Base-by-base conservation (phyloP, 2,797 vertebrate species). In the Megaceryle alcyon region DNA sequence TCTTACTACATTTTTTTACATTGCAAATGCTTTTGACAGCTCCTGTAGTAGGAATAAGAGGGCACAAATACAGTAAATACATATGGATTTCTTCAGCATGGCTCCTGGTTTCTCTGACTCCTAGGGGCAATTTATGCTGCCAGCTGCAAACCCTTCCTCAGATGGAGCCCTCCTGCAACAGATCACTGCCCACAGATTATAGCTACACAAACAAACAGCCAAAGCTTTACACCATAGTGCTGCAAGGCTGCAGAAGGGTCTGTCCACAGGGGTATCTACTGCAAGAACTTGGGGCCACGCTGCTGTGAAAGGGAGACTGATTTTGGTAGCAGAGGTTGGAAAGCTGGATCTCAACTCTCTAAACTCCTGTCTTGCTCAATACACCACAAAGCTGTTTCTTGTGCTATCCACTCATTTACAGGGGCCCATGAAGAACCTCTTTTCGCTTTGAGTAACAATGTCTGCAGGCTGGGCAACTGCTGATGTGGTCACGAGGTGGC, bases 401-500 rank as follows among this genome's bases (percentile, higher is more conserved):
- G 5, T 11, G 16, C 41, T 64, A 19, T 6, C 49, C 14, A 2
- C 23, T 59, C 14, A 25, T 25, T 46, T 33, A 33, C 17, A 41
- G 7, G 22, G 37, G 8, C 31, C 31, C 39, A 25, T 4, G 20
- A 15, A 43, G 69, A 69, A 41, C 9, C 37, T 22, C 43, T 26
- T 33, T 53, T 48, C 48, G 33, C 39, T 46, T 25, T 3, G 3
- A 65, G 43, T 2, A 70, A 28, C 26, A 1, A 6, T 2, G 0
- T 6, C 69, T 63, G 35, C 73, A 87, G 82, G 12, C 13, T 0
- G 33, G 16, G 37, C 17, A 12, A 33, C 15, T 41, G 57, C 11
- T 61, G 35, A 28, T 10, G 21, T 1, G 4, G 26, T 16, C 16
- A 4, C 0, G 0, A 57, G 41, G 22, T 7, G 29, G 15, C 51